Evolutionary conservation across 2,888 invertebrate genomes (phyloP), one percentile per base, ranked within the genome.

Genomic region (Sarcophaga variegata): DNA sequence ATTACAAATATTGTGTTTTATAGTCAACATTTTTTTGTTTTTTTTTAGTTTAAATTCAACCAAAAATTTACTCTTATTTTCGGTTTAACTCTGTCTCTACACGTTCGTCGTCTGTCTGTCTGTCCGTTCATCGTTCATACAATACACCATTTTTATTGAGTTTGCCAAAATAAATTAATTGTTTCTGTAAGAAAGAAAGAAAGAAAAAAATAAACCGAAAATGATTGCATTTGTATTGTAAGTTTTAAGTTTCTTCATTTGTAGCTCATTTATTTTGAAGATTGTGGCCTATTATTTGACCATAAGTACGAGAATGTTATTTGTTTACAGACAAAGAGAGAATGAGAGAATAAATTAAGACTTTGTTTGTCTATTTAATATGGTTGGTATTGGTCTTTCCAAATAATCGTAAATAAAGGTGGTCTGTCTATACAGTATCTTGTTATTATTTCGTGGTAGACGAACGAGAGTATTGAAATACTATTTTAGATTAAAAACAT

Each of bases 271-370:
- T 81, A 79, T 84, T 84, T 81, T 17, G 69, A 81, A 84, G 78
- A 81, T 84, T 87, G 78, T 87, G 87, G 87, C 84, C 81, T 81
- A 84, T 81, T 84, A 84, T 62, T 79, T 75, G 78, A 84, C 87
- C 87, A 79, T 81, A 87, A 87, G 84, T 81, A 79, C 63, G 84
- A 87, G 79, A 79, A 79, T 72, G 81, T 67, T 70, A 63, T 74
- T 85, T 63, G 63, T 49, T 17, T 27, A 60, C 37, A 74, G 37
- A 62, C 20, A 45, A 54, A 67, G 17, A 60, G 22, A n/a, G 10
- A 37, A 60, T 4, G 66, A 22, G 27, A 8, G 17, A 54, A 54
- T 75, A 64, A 17, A 54, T 14, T 54, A 54, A 54, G 17, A 54
- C 4, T 37, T 37, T 37, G 8, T 37, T 37, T 37, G 37, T 37